Conservation (phyloP, 2,113 vertebrate species). For the Nothoprocta pentlandii region DNA sequence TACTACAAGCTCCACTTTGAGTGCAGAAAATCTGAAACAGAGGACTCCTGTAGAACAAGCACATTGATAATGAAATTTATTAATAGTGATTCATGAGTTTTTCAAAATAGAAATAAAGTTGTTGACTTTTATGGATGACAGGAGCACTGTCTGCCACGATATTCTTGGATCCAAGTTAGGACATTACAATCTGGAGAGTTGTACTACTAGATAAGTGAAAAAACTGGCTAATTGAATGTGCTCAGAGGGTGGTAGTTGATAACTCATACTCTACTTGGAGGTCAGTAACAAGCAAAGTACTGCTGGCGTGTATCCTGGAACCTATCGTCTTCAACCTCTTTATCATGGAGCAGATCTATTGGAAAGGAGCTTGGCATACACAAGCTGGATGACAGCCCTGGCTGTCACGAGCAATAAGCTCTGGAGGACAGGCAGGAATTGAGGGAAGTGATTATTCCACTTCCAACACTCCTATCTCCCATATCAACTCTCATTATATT, state of each 20-base stretch:
- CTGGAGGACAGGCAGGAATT: not conserved
- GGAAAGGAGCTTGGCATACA: not conserved
- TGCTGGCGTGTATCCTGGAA: not conserved
- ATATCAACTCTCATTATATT: too few species aligned
- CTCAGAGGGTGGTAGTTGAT: not conserved
- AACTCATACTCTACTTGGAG: not conserved
- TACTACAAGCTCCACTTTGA: not conserved
- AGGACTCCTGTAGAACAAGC: not conserved
- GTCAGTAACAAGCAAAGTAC: not conserved
- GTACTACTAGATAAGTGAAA: not conserved
- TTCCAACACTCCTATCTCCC: not conserved
- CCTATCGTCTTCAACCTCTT: not conserved
- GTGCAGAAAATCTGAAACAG: not conserved
- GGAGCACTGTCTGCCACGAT: not conserved
- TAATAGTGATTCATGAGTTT: not conserved
- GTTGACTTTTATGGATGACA: not conserved
- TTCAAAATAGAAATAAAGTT: not conserved
- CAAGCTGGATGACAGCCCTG: not conserved
- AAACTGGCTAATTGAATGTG: fast-evolving
- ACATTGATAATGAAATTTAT: not conserved
- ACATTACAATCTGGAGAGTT: not conserved
- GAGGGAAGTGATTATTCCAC: not conserved
- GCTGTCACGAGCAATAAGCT: not conserved
- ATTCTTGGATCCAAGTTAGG: not conserved
- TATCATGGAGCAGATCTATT: not conserved